Percentiles rank a stretch among this genome's conserved stretches.
Conservation (phyloP, 1,140 invertebrate genomes). For the Drosophila busckii region DNA sequence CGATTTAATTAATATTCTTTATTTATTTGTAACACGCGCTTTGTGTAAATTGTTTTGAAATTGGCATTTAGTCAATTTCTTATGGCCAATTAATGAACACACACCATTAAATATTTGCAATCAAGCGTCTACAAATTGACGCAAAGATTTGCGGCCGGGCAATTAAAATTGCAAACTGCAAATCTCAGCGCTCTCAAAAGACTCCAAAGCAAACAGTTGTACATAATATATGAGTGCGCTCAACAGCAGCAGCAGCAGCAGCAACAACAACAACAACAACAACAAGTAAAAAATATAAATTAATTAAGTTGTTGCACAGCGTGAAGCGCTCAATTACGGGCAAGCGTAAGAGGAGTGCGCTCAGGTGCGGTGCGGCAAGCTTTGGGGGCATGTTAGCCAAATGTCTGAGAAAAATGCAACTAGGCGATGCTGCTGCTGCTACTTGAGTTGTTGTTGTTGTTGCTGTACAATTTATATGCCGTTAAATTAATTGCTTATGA, state of each 20-base stretch:
- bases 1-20: neutral
- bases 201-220: conserved; percentile 43
- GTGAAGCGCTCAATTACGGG: conserved; percentile 69
- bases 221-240: conserved; percentile 51
- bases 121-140: conserved; percentile 71
- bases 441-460: conserved; percentile 9
- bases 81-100: conserved; percentile 73
- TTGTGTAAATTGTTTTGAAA: too few relatives aligned
- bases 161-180: conserved; percentile 70
- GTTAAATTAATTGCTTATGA: conserved; percentile 72
- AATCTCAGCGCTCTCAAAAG: conserved; percentile 30
- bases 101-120: conserved; percentile 75
- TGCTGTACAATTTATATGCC: conserved; percentile 61
- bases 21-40: too few relatives aligned
- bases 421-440: conserved; percentile 62
- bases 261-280: conserved; percentile 9
- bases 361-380: neutral
- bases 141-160: conserved; percentile 53
- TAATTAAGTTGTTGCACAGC: conserved; percentile 77
- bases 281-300: conserved; percentile 58
- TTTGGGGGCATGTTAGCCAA: conserved; percentile 33
- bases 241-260: neutral
- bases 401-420: conserved; percentile 75
- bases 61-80: conserved; percentile 47
- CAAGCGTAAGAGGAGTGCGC: conserved; percentile 2